A percentile compares a stretch with the other conserved stretches of the same genome.
Evolutionary conservation across 2,113 vertebrate species (phyloP).

Genomic region (Lanius ludovicianus): DNA sequence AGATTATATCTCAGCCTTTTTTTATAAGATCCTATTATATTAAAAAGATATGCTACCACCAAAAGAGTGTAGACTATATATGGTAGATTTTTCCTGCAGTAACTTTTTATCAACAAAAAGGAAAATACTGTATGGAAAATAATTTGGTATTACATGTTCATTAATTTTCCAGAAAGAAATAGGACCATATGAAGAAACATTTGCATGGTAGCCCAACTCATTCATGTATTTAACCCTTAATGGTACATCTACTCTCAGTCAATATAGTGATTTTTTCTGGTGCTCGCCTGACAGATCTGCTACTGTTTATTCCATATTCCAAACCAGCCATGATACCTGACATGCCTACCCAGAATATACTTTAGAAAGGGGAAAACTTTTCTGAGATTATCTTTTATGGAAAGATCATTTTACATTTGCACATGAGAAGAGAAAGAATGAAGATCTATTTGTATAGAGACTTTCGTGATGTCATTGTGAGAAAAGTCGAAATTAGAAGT

Average conservation of each 20-base stretch:
- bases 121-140: background rate
- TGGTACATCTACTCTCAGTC: background rate
- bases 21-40: background rate
- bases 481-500: background rate
- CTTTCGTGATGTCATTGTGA: background rate
- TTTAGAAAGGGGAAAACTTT: background rate
- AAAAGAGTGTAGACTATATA: rapidly evolving
- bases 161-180: background rate
- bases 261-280: background rate
- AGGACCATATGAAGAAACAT: background rate
- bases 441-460: background rate
- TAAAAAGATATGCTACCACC: background rate
- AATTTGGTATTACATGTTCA: background rate
- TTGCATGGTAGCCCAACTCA: background rate
- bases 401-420: background rate
- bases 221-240: background rate
- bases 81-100: background rate
- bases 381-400: background rate
- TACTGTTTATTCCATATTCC: background rate
- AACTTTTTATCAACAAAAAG: background rate
- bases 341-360: background rate
- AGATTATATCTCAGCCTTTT: background rate
- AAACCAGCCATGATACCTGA: background rate
- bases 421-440: background rate
- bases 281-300: background rate